Conservation (phyloP, 2,113 vertebrate genomes). For the Manacus vitellinus region DNA sequence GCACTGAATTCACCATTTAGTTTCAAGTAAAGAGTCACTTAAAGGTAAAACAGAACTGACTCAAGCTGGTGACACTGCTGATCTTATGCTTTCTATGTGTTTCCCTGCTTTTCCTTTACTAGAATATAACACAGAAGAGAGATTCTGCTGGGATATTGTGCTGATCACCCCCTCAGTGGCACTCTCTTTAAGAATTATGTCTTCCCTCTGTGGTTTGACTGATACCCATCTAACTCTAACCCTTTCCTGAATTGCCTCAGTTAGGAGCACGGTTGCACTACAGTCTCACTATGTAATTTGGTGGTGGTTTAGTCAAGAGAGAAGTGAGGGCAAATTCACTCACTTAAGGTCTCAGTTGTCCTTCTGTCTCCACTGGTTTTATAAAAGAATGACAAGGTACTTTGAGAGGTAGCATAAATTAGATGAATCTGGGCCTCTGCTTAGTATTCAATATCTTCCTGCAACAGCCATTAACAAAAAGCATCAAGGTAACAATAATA, state of each 20-base stretch:
- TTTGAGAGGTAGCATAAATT: background rate
- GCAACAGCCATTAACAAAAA: background rate
- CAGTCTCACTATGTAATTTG: background rate
- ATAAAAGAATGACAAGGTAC: background rate
- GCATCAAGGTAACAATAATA: background rate
- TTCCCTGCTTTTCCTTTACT: background rate
- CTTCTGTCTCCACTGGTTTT: background rate
- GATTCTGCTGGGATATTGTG: background rate
- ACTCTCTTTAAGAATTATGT: background rate
- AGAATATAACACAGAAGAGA: background rate
- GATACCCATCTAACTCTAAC: background rate
- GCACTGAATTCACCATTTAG: background rate
- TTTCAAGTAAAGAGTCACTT: background rate
- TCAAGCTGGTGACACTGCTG: background rate
- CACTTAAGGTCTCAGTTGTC: background rate
- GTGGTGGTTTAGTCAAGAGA: conserved; percentile 22
- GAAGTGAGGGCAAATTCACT: conserved; percentile 23
- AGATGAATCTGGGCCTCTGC: background rate
- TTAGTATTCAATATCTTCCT: background rate
- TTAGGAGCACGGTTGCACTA: background rate
- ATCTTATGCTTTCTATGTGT: background rate
- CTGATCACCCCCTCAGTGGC: background rate
- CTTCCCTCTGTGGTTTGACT: conserved; percentile 8
- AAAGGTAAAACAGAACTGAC: background rate
- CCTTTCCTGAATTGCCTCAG: conserved; percentile 20